These are phyloP conservation scores for Agelas oroides DNA, from an alignment of 37 sponge, comb jelly and placozoan genomes.

Conservation along the genomic window DNA sequence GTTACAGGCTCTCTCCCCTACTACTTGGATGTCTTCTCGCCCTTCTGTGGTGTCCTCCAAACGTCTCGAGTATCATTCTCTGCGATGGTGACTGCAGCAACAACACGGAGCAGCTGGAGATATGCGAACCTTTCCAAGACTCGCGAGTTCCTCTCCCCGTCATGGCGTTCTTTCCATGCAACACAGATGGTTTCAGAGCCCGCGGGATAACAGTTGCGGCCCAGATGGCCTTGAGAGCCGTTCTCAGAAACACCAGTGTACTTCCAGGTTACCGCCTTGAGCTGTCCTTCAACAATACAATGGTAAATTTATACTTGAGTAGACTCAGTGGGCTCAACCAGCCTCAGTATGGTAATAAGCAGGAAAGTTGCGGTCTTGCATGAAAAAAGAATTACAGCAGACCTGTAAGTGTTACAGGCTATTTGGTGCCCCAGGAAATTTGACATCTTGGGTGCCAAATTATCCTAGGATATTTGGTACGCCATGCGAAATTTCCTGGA, in stretches of 20 bases:
- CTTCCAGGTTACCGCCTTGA: slow-evolving; percentile 43
- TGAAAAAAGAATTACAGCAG: too few relatives aligned
- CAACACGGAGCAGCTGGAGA: neutral
- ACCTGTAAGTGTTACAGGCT: too few relatives aligned
- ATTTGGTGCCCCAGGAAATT: too few relatives aligned
- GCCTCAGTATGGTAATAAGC: too few relatives aligned
- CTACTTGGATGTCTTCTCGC: too few relatives aligned
- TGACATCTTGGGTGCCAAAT: too few relatives aligned
- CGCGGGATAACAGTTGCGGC: slow-evolving; percentile 56
- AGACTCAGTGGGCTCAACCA: too few relatives aligned
- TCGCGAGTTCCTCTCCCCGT: slow-evolving; percentile 19
- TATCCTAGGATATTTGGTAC: too few relatives aligned
- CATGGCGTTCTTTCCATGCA: slow-evolving; percentile 68
- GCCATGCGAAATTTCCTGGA: too few relatives aligned
- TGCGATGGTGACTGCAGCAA: slow-evolving; percentile 42
- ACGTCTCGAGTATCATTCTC: neutral
- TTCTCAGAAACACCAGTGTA: neutral
- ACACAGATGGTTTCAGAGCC: slow-evolving; percentile 20
- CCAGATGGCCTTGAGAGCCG: slow-evolving; percentile 61
- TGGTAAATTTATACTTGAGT: slow-evolving; percentile 32
- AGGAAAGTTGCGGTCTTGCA: too few relatives aligned
- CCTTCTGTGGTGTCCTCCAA: too few relatives aligned
- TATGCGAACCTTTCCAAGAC: neutral
- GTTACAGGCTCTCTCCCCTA: too few relatives aligned
- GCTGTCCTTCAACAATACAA: slow-evolving; percentile 36